Evolutionary conservation across 2,797 vertebrate species (phyloP).

Genomic region (Forpus xanthops): DNA sequence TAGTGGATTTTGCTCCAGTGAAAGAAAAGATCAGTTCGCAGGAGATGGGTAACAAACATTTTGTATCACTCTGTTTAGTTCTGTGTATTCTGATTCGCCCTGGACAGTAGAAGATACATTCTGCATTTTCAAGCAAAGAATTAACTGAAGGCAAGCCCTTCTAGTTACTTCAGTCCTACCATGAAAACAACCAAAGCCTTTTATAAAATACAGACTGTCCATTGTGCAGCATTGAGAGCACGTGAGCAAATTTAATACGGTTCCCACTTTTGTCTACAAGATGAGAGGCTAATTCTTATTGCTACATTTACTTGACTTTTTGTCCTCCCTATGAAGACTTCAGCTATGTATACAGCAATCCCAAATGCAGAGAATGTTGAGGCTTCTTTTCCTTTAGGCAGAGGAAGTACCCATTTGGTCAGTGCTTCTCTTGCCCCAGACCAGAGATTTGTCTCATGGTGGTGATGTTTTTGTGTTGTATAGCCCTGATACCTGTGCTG

Average conservation of each 20-base stretch:
- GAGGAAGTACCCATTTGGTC: background rate
- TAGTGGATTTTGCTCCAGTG: background rate
- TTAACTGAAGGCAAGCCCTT: background rate
- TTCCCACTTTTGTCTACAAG: background rate
- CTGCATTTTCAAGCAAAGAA: background rate
- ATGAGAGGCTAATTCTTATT: background rate
- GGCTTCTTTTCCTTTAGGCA: background rate
- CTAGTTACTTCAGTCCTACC: background rate
- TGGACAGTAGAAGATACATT: background rate
- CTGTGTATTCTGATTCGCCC: background rate
- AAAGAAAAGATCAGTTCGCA: background rate
- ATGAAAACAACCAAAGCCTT: background rate
- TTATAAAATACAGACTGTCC: background rate
- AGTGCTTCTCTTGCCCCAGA: background rate
- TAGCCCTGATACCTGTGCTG: background rate
- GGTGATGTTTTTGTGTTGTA: background rate
- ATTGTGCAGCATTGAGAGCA: background rate
- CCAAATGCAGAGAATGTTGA: background rate
- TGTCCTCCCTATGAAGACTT: background rate
- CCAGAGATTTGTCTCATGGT: background rate
- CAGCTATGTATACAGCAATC: background rate
- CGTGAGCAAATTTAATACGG: background rate
- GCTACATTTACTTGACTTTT: constrained; percentile 9
- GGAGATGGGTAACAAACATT: background rate
- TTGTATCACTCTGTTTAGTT: background rate